Conservation (phyloP, 2,888 invertebrate species). For the Diarsia rubi region DNA sequence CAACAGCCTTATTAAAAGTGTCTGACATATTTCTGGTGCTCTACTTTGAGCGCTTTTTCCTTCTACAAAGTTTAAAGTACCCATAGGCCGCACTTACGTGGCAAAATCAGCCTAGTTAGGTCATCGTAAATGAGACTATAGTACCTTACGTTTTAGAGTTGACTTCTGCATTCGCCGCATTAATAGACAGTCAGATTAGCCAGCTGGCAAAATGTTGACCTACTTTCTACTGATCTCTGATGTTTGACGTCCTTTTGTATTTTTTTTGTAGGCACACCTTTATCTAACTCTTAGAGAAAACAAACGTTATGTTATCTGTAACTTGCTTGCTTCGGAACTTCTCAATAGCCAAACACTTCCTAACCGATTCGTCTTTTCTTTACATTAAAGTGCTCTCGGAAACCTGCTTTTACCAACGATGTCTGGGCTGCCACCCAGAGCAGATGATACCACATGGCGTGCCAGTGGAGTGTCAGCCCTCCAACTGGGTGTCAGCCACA, state of each 20-base stretch:
- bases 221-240: too few relatives aligned
- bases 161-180: not conserved
- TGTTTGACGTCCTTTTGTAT: too few relatives aligned
- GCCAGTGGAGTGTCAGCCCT: conserved; percentile 79
- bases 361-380: not conserved
- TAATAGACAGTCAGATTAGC: not conserved
- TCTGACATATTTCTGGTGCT: not conserved
- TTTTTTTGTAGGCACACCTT: too few relatives aligned
- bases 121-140: not conserved
- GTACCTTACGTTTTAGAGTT: not conserved
- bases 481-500: conserved; percentile 84
- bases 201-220: not conserved
- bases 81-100: not conserved
- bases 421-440: conserved; percentile 83
- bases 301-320: not conserved
- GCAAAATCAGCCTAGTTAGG: not conserved
- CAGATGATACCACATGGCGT: conserved; percentile 75
- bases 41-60: not conserved
- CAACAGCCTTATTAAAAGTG: not conserved
- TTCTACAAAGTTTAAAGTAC: not conserved
- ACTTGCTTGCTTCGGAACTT: not conserved
- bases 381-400: conserved; percentile 78
- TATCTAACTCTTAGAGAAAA: too few relatives aligned
- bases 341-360: not conserved
- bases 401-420: conserved; percentile 84